A percentile compares a stretch with the other conserved stretches of the same genome.
These are phyloP conservation scores for Luperina testacea DNA, from an alignment of 2,888 invertebrate genomes.

Conservation along the genomic window DNA sequence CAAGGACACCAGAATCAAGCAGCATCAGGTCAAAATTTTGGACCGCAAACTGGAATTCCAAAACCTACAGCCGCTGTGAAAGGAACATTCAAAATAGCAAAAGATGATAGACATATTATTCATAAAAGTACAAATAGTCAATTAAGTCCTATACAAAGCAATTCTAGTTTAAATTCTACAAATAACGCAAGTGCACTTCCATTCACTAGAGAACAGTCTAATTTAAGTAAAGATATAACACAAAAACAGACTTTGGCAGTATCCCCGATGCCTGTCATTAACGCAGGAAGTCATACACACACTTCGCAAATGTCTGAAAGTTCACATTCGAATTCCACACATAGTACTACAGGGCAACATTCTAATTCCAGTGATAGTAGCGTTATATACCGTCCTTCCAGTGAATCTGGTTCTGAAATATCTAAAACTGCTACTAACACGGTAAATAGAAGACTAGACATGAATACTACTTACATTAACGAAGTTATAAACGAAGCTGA, in stretches of 20 bases:
- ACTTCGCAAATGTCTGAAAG: conserved; percentile 92
- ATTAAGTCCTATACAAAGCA: conserved; percentile 90
- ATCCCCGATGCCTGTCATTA: conserved; percentile 93
- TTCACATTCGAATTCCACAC: conserved; percentile 90
- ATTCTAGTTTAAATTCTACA: conserved; percentile 90
- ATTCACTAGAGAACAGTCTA: conserved; percentile 88
- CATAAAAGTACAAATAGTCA: conserved; percentile 90
- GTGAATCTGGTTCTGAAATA: conserved; percentile 92
- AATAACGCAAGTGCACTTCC: conserved; percentile 87
- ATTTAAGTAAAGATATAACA: conserved; percentile 86
- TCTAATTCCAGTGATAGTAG: conserved; percentile 94
- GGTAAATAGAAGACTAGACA: conserved; percentile 88
- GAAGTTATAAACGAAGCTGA: conserved; percentile 90
- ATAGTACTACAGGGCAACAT: conserved; percentile 92
- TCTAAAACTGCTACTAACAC: conserved; percentile 81
- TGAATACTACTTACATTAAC: conserved; percentile 87
- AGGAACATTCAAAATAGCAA: conserved; percentile 94
- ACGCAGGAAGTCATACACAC: conserved; percentile 75
- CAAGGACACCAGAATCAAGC: conserved; percentile 74
- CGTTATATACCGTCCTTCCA: conserved; percentile 93
- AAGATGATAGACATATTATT: conserved; percentile 89
- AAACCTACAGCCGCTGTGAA: conserved; percentile 98
- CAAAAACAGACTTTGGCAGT: conserved; percentile 91
- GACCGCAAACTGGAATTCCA: conserved; percentile 92
- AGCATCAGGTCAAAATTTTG: conserved; percentile 85